Evolutionary conservation across 2,113 vertebrate species (phyloP), one percentile per base, ranked within the genome.

Genomic region (Lasiurus cinereus): DNA sequence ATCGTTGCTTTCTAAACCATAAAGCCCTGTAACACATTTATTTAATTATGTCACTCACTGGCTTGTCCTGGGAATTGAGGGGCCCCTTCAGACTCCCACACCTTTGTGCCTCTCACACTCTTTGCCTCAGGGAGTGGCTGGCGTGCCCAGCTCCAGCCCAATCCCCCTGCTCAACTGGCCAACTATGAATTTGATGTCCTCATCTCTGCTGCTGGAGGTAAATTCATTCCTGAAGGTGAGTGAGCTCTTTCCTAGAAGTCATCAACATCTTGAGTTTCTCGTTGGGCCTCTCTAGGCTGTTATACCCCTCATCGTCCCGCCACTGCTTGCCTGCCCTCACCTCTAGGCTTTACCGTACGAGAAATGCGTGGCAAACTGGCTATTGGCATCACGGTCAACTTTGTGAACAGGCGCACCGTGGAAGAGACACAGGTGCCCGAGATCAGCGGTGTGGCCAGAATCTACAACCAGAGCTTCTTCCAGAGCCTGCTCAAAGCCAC

Each of bases 401-500:
- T 99, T 31, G 73, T 99, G 95, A 99, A 99, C 88, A 92, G 97
- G 29, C 98, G 98, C 96, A 99, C 98, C 0, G 97, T 94, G 22
- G 98, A 98, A 0, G 99, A 99, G 97, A 98, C 98, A 22, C 98
- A 99, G 86, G 99, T 99, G 72, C 98, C 98, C 0, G 99, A 99
- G 98, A 99, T 99, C 98, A 99, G 99, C 0, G 99, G 99, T 0
- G 99, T 99, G 64, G 99, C 99, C 1, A 98, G 98, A 1, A 99
- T 99, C 97, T 99, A 99, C 98, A 99, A 99, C 97, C 99, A 99
- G 97, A 99, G 99, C 64, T 99, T 99, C 98, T 99, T 99, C 98
- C 99, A 99, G 79, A 98, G 99, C 18, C 98, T 99, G 74, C 99
- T 98, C 92, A 99, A 98, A 59, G 98, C 99, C 96, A 99, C 98